Conservation (phyloP, 1,140 invertebrate genomes). For the Aphelenchoides besseyi region DNA sequence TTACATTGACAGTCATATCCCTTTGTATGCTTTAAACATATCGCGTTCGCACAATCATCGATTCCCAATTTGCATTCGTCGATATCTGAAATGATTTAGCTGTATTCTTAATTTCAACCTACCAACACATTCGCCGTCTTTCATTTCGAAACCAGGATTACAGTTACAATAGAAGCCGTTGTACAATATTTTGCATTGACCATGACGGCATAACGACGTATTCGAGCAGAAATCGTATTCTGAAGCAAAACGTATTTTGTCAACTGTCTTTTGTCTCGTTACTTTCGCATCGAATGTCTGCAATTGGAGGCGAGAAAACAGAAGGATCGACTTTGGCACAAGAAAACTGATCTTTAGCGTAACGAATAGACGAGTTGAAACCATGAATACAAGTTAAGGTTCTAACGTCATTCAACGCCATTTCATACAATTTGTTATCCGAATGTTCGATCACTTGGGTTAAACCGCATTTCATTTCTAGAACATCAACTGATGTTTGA, state of each 20-base stretch:
- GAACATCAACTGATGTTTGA: background rate
- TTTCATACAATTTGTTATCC: background rate
- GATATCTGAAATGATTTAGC: background rate
- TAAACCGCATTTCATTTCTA: background rate
- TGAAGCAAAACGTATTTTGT: constrained; percentile 6
- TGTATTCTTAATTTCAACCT: background rate
- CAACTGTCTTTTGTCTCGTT: background rate
- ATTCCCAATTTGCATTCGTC: background rate
- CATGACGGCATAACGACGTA: constrained; percentile 1
- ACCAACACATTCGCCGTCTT: background rate
- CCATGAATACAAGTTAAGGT: background rate
- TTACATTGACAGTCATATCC: background rate
- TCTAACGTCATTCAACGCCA: background rate
- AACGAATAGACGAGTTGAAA: background rate
- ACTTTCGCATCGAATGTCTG: background rate
- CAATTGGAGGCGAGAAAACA: background rate
- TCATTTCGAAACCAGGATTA: background rate
- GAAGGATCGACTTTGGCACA: background rate
- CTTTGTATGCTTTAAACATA: background rate
- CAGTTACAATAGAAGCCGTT: constrained; percentile 15
- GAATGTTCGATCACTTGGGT: background rate
- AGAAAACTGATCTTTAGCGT: background rate
- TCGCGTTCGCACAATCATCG: constrained; percentile 2
- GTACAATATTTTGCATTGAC: constrained; percentile 1
- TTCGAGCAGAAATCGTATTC: background rate